Conservation (phyloP, 2,113 vertebrate genomes). For the Dipodomys spectabilis region DNA sequence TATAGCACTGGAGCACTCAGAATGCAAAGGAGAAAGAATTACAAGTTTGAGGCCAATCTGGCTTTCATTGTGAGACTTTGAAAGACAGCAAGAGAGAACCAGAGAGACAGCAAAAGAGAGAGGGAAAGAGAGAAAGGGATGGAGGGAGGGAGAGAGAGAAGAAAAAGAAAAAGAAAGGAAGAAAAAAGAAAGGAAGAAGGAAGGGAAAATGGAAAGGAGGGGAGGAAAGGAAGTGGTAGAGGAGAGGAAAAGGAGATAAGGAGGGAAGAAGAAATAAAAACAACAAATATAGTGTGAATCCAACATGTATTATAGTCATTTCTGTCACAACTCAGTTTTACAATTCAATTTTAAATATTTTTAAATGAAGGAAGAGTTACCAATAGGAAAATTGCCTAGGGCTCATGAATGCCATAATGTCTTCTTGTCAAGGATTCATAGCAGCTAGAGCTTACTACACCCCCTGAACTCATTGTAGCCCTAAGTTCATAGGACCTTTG, state of each 20-base stretch:
- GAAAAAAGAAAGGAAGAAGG: too few species aligned
- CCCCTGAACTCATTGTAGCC: not conserved
- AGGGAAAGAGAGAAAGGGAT: too few species aligned
- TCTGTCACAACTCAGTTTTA: not conserved
- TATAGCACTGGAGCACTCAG: not conserved
- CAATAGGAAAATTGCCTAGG: not conserved
- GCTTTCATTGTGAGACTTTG: not conserved
- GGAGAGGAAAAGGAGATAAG: too few species aligned
- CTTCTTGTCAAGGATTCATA: not conserved
- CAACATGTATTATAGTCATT: not conserved
- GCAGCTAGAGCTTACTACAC: not conserved
- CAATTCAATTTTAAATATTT: not conserved
- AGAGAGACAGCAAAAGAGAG: not conserved
- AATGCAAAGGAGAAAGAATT: too few species aligned
- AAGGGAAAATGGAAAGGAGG: too few species aligned
- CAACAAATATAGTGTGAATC: not conserved
- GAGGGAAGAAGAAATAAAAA: too few species aligned
- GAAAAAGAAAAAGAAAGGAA: too few species aligned
- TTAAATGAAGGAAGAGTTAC: not conserved
- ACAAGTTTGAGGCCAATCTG: not conserved
- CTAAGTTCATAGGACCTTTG: not conserved
- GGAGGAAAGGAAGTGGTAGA: too few species aligned
- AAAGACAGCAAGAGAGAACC: not conserved
- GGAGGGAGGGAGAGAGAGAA: too few species aligned
- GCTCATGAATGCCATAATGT: not conserved